A percentile compares a stretch with the other conserved stretches of the same genome.
Conservation (phyloP, 1,140 invertebrate genomes). For the Penaeus chinensis region DNA sequence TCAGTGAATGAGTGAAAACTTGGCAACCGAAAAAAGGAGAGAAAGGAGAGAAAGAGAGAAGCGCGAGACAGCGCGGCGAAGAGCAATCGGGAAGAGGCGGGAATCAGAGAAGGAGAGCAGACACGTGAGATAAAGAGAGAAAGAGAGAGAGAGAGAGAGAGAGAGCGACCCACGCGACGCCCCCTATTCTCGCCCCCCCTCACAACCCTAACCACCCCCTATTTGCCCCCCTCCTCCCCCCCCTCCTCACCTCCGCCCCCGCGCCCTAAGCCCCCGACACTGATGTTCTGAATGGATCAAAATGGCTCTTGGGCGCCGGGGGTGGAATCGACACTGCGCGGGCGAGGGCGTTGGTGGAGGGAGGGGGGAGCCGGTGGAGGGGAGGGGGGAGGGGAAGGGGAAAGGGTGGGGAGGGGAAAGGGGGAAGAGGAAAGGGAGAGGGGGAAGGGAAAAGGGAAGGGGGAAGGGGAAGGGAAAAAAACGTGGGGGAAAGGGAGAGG, state of each 20-base stretch:
- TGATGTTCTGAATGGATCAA: too few species aligned
- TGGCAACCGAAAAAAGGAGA: background rate
- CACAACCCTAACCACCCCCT: too few species aligned
- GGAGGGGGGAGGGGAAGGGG: background rate
- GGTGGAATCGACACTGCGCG: background rate
- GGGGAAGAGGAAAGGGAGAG: too few species aligned
- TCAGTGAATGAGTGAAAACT: background rate
- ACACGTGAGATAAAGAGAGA: background rate
- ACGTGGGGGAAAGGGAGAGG: too few species aligned
- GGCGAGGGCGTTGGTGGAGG: background rate
- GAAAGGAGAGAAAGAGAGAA: constrained; percentile 6
- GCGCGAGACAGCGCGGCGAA: background rate
- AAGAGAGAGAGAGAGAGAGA: constrained; percentile 6
- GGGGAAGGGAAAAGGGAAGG: too few species aligned
- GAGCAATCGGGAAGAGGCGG: background rate
- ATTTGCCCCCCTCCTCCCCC: too few species aligned
- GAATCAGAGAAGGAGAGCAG: background rate
- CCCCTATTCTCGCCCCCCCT: too few species aligned
- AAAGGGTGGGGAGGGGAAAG: background rate
- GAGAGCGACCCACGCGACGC: background rate
- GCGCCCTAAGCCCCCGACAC: too few species aligned
- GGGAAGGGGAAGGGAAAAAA: too few species aligned
- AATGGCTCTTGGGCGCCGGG: background rate
- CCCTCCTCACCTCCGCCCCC: too few species aligned
- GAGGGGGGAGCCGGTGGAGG: background rate